Evolutionary conservation across 2,797 vertebrate species (phyloP), one percentile per base, ranked within the genome.

Genomic region (Hylomyscus alleni): DNA sequence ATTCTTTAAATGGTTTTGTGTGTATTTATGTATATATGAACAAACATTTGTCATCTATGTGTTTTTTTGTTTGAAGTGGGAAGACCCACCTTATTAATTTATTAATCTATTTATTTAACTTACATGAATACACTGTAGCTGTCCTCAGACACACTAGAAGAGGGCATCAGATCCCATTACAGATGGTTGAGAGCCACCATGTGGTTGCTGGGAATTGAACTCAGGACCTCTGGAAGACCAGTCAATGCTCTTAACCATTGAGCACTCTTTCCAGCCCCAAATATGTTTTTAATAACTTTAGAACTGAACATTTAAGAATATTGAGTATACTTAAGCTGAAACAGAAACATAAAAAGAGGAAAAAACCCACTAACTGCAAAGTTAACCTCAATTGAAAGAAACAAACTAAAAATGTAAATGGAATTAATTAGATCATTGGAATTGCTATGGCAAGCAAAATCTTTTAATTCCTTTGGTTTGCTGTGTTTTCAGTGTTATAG

Each of bases 341-440:
- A 94, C 89, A 97, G 90, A 97, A 97, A 97, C 93, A 96, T 89
- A 69, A 54, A 91, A 96, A 95, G 12, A 31, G 17, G 97, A 91
- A 58, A 86, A 96, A 84, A 47, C n/a, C 58, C 73, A 50, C 81
- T 34, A 56, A 95, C 86, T 78, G 62, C 75, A 97, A 95, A 96
- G 56, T 8, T 94, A 96, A 94, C 90, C 94, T 97, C 29, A 37
- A 97, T 95, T 96, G 60, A 94, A 97, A 95, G 95, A 98, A 98
- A 95, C 91, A 96, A 98, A 96, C 92, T 97, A 98, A 97, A 98
- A 97, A 97, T 97, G 96, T 93, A 97, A 84, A 94, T 62, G 29
- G 95, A 98, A 89, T 97, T 94, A 97, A 97, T 98, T 98, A 98
- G 90, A 91, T 93, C 85, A 93, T 93, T 97, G 91, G 89, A 98